Conservation (phyloP, 1,140 invertebrate species). For the Choristoneura fumiferana region DNA sequence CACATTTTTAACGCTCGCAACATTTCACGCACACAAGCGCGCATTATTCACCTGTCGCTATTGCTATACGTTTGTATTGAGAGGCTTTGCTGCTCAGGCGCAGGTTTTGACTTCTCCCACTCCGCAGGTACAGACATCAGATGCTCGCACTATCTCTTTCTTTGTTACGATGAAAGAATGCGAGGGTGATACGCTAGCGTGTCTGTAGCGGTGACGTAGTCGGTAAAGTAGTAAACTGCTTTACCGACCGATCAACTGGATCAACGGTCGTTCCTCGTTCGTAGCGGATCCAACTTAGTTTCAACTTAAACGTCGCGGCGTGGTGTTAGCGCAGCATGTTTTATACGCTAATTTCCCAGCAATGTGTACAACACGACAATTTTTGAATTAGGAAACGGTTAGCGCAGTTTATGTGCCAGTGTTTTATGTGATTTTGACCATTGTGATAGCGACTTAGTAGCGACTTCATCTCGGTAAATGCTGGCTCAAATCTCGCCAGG, state of each 20-base stretch:
- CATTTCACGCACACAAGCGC: constrained; percentile 54
- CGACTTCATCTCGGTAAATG: constrained; percentile 59
- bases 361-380: constrained; percentile 54
- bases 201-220: constrained; percentile 22
- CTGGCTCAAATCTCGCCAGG: constrained; percentile 66
- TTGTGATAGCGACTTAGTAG: constrained; percentile 24
- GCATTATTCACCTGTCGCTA: constrained; percentile 68
- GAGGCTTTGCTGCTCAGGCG: constrained; percentile 59
- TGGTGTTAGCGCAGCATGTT: constrained; percentile 46
- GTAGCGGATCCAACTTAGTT: constrained; percentile 70
- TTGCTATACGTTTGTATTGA: constrained; percentile 56
- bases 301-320: constrained; percentile 61
- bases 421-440: constrained; percentile 24
- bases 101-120: constrained; percentile 68
- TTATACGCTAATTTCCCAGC: constrained; percentile 45
- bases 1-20: constrained; percentile 46
- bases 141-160: constrained; percentile 39
- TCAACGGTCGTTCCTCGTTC: constrained; percentile 69
- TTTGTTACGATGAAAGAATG: neutral
- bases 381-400: constrained; percentile 52
- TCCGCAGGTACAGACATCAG: constrained; percentile 24
- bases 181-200: constrained; percentile 31
- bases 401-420: constrained; percentile 41
- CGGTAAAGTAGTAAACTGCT: constrained; percentile 64
- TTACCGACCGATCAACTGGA: constrained; percentile 67